Conservation (phyloP, 2,888 invertebrate genomes). For the Oeneis ivallda region DNA sequence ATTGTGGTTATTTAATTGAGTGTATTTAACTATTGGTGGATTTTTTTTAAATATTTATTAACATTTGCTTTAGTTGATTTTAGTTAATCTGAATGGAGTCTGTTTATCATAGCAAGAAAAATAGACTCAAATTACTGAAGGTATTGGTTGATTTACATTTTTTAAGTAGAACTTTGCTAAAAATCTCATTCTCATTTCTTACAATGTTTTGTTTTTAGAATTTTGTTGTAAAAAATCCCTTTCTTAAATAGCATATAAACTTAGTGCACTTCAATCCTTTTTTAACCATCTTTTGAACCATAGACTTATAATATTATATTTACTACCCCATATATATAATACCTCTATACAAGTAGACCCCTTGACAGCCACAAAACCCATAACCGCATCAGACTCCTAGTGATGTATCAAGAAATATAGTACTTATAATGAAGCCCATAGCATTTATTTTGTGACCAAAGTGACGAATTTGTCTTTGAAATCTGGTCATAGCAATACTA, state of each 20-base stretch:
- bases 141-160: slow-evolving; percentile 6
- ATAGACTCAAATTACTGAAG: slow-evolving; percentile 14
- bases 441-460: too few species aligned
- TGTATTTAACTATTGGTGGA: background rate
- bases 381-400: too few species aligned
- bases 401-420: too few species aligned
- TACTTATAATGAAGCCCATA: too few species aligned
- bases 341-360: too few species aligned
- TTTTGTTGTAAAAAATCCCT: background rate
- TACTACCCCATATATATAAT: too few species aligned
- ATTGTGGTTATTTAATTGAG: slow-evolving; percentile 8
- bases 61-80: background rate
- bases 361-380: too few species aligned
- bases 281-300: background rate
- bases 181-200: background rate
- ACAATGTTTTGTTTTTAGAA: background rate
- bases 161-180: background rate
- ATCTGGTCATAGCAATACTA: too few species aligned
- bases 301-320: too few species aligned
- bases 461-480: too few species aligned
- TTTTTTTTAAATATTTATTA: background rate
- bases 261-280: background rate
- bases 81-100: slow-evolving; percentile 14
- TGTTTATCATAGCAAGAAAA: slow-evolving; percentile 9
- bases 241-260: too few species aligned